Evolutionary conservation across 1,140 invertebrate genomes (phyloP).

Genomic region (Cryptotermes secundus): DNA sequence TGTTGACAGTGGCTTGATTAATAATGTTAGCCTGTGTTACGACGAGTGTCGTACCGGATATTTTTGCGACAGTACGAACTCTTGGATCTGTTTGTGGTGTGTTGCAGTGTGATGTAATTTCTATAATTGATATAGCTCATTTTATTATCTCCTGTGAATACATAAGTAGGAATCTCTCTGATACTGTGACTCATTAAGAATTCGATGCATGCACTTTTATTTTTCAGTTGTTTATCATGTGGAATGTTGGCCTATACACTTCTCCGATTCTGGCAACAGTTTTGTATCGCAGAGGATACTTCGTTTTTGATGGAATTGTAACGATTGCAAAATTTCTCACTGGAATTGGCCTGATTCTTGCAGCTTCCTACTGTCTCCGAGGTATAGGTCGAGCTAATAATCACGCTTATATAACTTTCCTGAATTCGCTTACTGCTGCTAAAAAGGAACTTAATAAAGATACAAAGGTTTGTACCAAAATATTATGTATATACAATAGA

Average conservation of each 20-base stretch:
- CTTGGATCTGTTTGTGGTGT: too few relatives aligned
- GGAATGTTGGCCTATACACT: constrained; percentile 71
- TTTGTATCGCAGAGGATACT: constrained; percentile 68
- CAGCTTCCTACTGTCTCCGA: constrained; percentile 64
- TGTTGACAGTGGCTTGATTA: neutral
- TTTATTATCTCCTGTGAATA: too few relatives aligned
- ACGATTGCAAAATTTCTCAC: constrained; percentile 61
- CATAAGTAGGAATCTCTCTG: constrained; percentile 11
- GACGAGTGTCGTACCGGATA: too few relatives aligned
- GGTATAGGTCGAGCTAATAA: constrained; percentile 72
- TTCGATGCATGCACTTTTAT: constrained; percentile 26
- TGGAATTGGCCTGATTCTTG: constrained; percentile 63
- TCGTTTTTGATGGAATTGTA: constrained; percentile 58
- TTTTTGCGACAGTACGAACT: too few relatives aligned
- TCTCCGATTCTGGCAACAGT: constrained; percentile 74
- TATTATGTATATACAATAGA: too few relatives aligned
- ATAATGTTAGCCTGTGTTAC: too few relatives aligned
- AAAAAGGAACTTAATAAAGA: constrained; percentile 50
- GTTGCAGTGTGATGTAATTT: too few relatives aligned
- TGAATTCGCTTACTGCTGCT: constrained; percentile 62
- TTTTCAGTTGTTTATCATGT: constrained; percentile 60
- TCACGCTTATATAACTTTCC: constrained; percentile 70
- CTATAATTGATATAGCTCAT: too few relatives aligned
- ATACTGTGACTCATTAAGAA: too few relatives aligned
- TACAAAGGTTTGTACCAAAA: constrained; percentile 24